Conservation (phyloP, 2,113 vertebrate genomes). For the Xiphorhynchus elegans region DNA sequence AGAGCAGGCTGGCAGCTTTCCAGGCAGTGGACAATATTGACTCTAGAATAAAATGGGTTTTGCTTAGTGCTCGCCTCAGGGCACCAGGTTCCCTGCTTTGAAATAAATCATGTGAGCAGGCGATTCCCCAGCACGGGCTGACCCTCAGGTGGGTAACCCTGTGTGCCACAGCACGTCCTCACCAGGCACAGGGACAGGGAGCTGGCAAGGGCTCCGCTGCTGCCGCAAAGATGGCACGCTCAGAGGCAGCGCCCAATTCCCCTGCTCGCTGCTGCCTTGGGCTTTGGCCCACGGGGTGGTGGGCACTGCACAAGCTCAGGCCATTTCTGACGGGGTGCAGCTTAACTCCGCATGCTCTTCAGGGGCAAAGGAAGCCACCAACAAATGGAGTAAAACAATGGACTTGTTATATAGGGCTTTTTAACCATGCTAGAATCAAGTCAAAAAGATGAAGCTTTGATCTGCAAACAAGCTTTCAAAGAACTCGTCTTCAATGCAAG, state of each 20-base stretch:
- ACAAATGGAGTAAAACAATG: background rate
- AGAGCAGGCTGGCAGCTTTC: slow-evolving; percentile 12
- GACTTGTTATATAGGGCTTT: background rate
- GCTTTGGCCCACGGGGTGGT: background rate
- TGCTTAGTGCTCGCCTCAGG: background rate
- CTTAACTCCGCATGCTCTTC: fast-evolving
- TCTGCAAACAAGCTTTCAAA: background rate
- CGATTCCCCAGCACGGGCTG: background rate
- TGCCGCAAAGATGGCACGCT: fast-evolving
- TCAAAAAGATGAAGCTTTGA: background rate
- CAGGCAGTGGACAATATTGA: slow-evolving; percentile 50
- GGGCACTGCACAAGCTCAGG: background rate
- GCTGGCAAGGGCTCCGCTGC: background rate
- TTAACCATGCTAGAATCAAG: background rate
- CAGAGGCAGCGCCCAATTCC: background rate
- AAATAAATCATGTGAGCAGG: background rate
- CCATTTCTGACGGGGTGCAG: background rate
- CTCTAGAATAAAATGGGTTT: slow-evolving; percentile 18
- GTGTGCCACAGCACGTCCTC: background rate
- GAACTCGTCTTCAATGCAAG: background rate
- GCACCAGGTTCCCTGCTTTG: background rate
- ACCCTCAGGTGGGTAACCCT: background rate
- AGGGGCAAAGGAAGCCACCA: background rate
- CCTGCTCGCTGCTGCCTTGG: fast-evolving
- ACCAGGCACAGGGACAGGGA: fast-evolving